Base-by-base conservation (phyloP, 1,140 invertebrate species). In the Babylonia areolata region DNA sequence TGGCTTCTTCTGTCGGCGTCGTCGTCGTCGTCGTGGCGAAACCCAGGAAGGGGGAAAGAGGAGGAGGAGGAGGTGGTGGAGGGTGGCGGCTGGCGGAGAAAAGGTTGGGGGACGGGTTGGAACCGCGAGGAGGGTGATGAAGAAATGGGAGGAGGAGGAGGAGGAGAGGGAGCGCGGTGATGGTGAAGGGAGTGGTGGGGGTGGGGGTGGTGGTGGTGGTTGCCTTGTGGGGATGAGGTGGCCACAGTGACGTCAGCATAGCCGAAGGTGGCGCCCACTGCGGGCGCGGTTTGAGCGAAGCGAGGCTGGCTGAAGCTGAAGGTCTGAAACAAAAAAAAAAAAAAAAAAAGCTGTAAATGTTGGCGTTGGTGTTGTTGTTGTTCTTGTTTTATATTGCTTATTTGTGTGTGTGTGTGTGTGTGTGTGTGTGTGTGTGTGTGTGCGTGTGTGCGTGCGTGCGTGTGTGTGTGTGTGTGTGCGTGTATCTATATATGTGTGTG, bases 391-490 rank as follows among this genome's bases (percentile, higher is more conserved):
- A 33, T 78, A 15, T 78, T 20, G 20, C 6, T n/a, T 23, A 33
- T 78, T 11, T 78, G 75, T 78, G 35, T 78, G 75, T 78, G 35
- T 78, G 75, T 78, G 35, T 37, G 75, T 78, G 35, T 78, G 75
- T 78, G 35, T 78, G 28, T n/a, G 35, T 9, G 75, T 78, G 46
- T 51, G 46, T 51, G 46, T 51, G 46, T 51, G 46, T 75, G 31
- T 75, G 71, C 28, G 31, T 75, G 71, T 75, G 31, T 37, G 71
- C 28, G 35, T 75, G 71, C 28, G 35, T 75, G 71, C 28, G 35
- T 75, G 71, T 75, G 35, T 75, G 71, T 75, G 35, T 75, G 71
- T 75, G 35, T 75, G 71, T 75, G 35, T 75, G 71, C 28, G 35
- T 75, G 71, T 75, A 23, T 75, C 12, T 75, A 23, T 75, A 23